phyloP scores from a whole-genome alignment of 2,113 vertebrate genomes.

The Paradoxurus hermaphroditus region DNA sequence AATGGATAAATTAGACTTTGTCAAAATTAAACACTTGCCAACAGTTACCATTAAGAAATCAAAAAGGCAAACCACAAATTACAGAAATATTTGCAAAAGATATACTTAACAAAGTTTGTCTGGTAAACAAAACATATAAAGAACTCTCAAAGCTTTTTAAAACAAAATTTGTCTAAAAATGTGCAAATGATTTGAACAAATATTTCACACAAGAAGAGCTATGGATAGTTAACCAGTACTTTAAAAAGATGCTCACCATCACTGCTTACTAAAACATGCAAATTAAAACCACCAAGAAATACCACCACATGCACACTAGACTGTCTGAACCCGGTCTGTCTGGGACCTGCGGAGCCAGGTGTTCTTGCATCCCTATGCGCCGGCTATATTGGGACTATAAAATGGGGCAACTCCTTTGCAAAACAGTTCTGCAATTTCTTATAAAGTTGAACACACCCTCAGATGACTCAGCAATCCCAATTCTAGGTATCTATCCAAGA shows the following conservation, averaged over 20 bases:
- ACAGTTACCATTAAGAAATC: background rate
- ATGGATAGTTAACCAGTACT: background rate
- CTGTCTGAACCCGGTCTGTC: background rate
- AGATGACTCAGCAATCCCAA: background rate
- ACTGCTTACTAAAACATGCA: background rate
- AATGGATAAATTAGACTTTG: background rate
- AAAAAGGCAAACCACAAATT: background rate
- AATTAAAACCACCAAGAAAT: conserved; percentile 1
- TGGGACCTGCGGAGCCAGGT: background rate
- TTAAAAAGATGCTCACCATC: background rate
- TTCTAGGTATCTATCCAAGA: background rate
- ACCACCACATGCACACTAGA: background rate
- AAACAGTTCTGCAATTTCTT: background rate
- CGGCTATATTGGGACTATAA: background rate
- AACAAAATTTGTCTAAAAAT: background rate
- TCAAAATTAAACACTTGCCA: background rate
- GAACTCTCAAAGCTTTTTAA: background rate
- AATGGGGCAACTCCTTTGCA: background rate
- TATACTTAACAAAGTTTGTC: background rate
- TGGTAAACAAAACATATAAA: background rate
- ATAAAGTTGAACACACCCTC: background rate
- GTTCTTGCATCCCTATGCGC: too few species aligned
- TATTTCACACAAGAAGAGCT: background rate
- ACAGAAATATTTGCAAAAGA: conserved; percentile 24
- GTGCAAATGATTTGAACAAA: background rate